phyloP scores from a whole-genome alignment of 2,888 invertebrate genomes.

The Panorpa germanica region DNA sequence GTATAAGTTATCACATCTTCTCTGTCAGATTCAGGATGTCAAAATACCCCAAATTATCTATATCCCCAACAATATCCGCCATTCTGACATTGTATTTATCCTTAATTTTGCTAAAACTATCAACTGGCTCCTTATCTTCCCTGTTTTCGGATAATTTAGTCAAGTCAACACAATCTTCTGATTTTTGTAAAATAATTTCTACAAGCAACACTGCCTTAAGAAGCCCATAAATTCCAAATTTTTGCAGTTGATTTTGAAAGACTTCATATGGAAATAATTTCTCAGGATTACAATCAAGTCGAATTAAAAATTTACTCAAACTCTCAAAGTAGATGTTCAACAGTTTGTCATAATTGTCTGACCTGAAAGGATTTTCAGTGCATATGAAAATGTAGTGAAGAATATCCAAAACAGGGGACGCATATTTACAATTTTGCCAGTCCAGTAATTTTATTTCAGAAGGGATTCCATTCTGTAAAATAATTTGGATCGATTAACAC shows the following conservation, averaged over 20 bases:
- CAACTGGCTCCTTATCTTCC: too few species aligned
- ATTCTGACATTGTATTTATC: too few species aligned
- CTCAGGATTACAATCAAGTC: slow-evolving; percentile 9
- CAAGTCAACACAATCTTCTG: slow-evolving; percentile 8
- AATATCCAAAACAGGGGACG: slow-evolving; percentile 11
- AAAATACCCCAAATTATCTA: too few species aligned
- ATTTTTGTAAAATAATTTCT: slow-evolving; percentile 9
- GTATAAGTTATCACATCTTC: too few species aligned
- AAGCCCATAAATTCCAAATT: slow-evolving; percentile 10
- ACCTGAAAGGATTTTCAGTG: slow-evolving; percentile 10
- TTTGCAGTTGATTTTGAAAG: slow-evolving; percentile 10
- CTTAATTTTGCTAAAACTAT: too few species aligned
- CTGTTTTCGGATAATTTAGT: slow-evolving; percentile 8
- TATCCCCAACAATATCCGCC: too few species aligned
- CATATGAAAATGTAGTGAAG: slow-evolving; percentile 10
- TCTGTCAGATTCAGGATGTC: too few species aligned
- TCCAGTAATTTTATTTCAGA: slow-evolving; percentile 9
- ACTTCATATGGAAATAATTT: slow-evolving; percentile 10
- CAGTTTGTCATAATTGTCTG: slow-evolving; percentile 10
- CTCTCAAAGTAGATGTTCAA: slow-evolving; percentile 10
- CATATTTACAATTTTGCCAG: slow-evolving; percentile 10
- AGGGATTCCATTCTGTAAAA: slow-evolving; percentile 9
- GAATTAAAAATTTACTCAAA: slow-evolving; percentile 10
- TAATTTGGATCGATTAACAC: too few species aligned
- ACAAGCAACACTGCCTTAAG: slow-evolving; percentile 7